Base-by-base conservation (phyloP, 2,888 invertebrate genomes). In the Cybosia mesomella region DNA sequence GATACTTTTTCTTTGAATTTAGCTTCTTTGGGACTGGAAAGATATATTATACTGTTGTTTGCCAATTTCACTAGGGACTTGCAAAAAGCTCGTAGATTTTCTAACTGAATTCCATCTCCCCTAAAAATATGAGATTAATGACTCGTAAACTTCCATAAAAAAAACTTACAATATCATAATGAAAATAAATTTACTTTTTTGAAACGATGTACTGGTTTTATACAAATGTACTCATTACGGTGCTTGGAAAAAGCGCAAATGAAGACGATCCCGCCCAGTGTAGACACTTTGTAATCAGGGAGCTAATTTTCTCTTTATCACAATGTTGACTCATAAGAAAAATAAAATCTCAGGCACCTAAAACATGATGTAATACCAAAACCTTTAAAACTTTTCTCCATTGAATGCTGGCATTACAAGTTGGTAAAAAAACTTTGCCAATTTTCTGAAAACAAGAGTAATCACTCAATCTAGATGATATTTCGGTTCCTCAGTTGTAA, bases 381-480 rank as follows among this genome's bases (percentile, higher is more conserved):
- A 49, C 18, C 49, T 49, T 34, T 10, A 54, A 34, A 53, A 34
- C 34, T 54, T 63, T 53, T 53, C 53, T 62, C 32, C 7, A 53
- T 43, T 21, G 15, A 49, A 53, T n/a, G 13, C 21, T 53, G 15
- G 32, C 24, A 32, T 49, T 32, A 39, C 18, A 62, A 62, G 53
- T 62, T 34, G 3, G 15, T 21, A 15, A 18, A 63, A 63, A 32
- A 53, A 53, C 53, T 53, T 34, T 62, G 21, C 21, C 32, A 53
- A 62, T 53, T 63, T 54, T 34, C 32, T 63, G 10, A 63, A 53
- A 63, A 63, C 36, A 63, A 36, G 34, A 54, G 54, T 54, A 21
- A 63, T 34, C 36, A 54, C 15, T 54, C 54, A 53, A 32, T 15
- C 39, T 21, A 28, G 28, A 49, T 61, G 18, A 39, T 59, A 59